phyloP scores from a whole-genome alignment of 2,797 vertebrate species.

The Silurus lanzhouensis region DNA sequence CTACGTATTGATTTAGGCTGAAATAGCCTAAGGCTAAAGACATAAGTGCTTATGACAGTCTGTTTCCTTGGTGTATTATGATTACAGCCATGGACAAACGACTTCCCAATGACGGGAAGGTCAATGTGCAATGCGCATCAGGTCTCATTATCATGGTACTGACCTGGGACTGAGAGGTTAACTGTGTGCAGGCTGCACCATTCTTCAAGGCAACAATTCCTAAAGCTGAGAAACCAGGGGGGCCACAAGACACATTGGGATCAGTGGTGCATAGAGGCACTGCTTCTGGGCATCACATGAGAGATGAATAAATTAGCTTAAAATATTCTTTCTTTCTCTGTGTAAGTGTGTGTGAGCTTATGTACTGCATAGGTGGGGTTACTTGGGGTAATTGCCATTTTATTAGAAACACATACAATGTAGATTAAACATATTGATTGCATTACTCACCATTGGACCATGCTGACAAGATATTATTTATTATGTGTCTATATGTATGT shows the following conservation, averaged over 20 bases:
- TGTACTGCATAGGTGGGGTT: background rate
- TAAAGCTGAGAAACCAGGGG: background rate
- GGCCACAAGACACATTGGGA: background rate
- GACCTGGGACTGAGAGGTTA: slow-evolving; percentile 27
- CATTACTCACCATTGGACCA: too few relatives aligned
- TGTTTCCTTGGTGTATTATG: background rate
- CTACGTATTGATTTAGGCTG: background rate
- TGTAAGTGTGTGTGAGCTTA: slow-evolving; percentile 1
- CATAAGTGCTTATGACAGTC: background rate
- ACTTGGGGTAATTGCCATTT: background rate
- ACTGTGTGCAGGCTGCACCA: background rate
- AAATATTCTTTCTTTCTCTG: background rate
- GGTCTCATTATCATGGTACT: slow-evolving; percentile 18
- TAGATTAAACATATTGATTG: background rate
- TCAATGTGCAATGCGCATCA: slow-evolving; percentile 3
- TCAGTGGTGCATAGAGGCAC: slow-evolving; percentile 19
- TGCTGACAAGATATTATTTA: too few relatives aligned
- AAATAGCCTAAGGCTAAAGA: slow-evolving; percentile 13
- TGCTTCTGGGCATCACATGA: slow-evolving; percentile 3
- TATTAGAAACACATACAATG: background rate
- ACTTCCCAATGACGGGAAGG: background rate
- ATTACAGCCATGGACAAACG: slow-evolving; percentile 25
- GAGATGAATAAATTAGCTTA: slow-evolving; percentile 24
- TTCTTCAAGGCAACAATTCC: slow-evolving; percentile 2
- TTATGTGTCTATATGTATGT: too few relatives aligned